Conservation (phyloP, 2,888 invertebrate genomes). For the Drosophila atroscutellata region DNA sequence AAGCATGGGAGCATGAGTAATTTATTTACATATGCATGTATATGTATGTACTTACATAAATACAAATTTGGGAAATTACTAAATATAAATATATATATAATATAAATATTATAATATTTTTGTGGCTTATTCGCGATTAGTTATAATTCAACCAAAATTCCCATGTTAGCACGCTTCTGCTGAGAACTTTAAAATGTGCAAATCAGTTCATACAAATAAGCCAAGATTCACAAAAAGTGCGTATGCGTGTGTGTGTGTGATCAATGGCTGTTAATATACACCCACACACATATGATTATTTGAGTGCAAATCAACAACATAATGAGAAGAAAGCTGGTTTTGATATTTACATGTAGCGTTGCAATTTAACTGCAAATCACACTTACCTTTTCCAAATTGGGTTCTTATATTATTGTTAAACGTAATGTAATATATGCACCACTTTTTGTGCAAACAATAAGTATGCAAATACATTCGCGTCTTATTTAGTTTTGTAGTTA, state of each 20-base stretch:
- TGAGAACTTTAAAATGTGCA: constrained; percentile 30
- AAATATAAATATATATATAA: no score
- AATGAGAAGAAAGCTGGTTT: constrained; percentile 9
- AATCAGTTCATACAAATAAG: constrained; percentile 42
- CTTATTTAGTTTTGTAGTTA: constrained; percentile 16
- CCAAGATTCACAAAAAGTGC: constrained; percentile 29
- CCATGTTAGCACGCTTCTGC: background rate
- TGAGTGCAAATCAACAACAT: constrained; percentile 19
- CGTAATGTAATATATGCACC: constrained; percentile 23
- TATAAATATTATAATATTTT: constrained; percentile 6
- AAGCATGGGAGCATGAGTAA: constrained; percentile 14
- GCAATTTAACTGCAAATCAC: background rate
- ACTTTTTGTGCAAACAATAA: constrained; percentile 46
- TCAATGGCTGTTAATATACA: constrained; percentile 12
- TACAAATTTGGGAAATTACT: background rate
- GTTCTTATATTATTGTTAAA: constrained; percentile 14
- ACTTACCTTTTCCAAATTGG: constrained; percentile 40
- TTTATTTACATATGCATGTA: background rate
- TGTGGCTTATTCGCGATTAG: constrained; percentile 8
- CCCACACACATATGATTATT: constrained; percentile 17
- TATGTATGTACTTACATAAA: background rate
- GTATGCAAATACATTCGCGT: constrained; percentile 34
- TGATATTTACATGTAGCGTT: constrained; percentile 4
- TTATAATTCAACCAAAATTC: constrained; percentile 24
- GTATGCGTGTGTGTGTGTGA: constrained; percentile 10